phyloP scores from a whole-genome alignment of 2,113 vertebrate species.

The Pterocles burchelli region DNA sequence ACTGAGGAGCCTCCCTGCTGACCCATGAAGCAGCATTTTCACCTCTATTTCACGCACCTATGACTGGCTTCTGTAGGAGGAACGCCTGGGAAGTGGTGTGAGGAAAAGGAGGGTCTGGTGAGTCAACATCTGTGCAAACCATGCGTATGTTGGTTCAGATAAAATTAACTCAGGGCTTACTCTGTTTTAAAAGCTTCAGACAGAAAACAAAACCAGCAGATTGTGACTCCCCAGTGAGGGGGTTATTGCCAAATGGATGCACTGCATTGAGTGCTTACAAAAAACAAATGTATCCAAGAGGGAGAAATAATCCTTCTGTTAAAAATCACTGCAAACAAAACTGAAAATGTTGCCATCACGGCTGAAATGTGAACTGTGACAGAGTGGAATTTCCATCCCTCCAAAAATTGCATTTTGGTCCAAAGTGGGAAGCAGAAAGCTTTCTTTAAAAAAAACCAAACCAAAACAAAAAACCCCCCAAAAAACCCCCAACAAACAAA shows the following conservation, averaged over 20 bases:
- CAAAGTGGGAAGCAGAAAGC: background rate
- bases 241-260: constrained; percentile 13
- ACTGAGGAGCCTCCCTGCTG: background rate
- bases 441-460: background rate
- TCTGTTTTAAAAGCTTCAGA: background rate
- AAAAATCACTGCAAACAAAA: constrained; percentile 6
- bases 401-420: background rate
- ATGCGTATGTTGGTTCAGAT: background rate
- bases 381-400: background rate
- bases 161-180: background rate
- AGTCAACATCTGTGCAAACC: background rate
- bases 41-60: background rate
- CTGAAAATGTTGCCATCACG: background rate
- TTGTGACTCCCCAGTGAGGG: background rate
- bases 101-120: background rate
- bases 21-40: background rate
- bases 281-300: constrained; percentile 17
- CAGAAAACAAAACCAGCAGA: background rate
- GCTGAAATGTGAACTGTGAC: background rate
- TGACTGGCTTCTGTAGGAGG: background rate
- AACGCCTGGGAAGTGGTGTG: background rate
- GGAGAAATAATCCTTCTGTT: constrained; percentile 22
- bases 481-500: too few species aligned
- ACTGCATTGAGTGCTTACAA: background rate
- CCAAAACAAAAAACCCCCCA: background rate